Evolutionary conservation across 2,888 invertebrate genomes (phyloP).

Genomic region (Oscheius sp.): DNA sequence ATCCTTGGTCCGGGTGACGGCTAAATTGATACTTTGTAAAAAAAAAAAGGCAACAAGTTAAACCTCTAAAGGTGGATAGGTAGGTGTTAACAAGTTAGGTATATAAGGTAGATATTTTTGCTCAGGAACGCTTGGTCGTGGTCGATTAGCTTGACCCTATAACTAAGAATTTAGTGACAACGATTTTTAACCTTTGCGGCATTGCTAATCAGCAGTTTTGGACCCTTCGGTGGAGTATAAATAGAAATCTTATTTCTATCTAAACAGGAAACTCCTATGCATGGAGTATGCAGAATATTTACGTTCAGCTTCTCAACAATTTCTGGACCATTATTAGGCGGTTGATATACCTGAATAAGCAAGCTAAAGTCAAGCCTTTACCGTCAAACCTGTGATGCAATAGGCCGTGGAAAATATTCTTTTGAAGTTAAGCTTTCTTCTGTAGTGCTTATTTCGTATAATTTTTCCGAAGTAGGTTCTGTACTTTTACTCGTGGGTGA

Average conservation of each 20-base stretch:
- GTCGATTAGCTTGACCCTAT: constrained; percentile 8
- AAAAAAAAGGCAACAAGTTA: not conserved
- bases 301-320: constrained; percentile 43
- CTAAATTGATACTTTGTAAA: not conserved
- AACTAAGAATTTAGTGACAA: not conserved
- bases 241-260: constrained; percentile 40
- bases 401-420: constrained; percentile 43
- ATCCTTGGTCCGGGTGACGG: constrained; percentile 6
- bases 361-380: not conserved
- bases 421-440: not conserved
- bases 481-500: not conserved
- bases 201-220: constrained; percentile 44
- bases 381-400: constrained; percentile 27
- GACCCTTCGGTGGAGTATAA: constrained; percentile 42
- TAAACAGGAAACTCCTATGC: constrained; percentile 16
- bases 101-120: constrained; percentile 19
- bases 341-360: constrained; percentile 34
- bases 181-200: constrained; percentile 33
- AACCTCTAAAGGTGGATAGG: constrained; percentile 1
- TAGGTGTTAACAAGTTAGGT: too few species aligned
- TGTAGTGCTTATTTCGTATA: constrained; percentile 37
- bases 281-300: constrained; percentile 39
- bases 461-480: constrained; percentile 26
- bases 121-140: constrained; percentile 22
- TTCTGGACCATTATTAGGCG: constrained; percentile 33